Conservation (phyloP, 2,888 invertebrate species). For the Pollenia griseotomentosa region DNA sequence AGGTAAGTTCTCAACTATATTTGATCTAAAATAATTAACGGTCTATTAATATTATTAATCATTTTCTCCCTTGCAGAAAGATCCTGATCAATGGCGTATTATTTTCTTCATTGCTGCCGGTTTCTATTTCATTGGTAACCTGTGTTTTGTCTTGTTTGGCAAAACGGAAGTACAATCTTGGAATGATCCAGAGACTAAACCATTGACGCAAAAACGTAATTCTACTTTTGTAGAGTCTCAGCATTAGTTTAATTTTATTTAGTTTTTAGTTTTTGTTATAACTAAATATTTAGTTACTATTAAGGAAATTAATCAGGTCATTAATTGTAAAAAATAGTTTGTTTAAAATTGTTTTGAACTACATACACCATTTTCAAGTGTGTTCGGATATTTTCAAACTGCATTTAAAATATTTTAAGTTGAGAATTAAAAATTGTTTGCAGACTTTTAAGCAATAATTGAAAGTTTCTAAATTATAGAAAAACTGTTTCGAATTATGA, state of each 20-base stretch:
- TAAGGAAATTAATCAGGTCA: conserved; percentile 40
- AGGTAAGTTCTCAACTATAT: conserved; percentile 85
- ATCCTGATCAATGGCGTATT: conserved; percentile 88
- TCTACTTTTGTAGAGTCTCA: conserved; percentile 81
- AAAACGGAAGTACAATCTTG: conserved; percentile 88
- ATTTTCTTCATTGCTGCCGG: conserved; percentile 90
- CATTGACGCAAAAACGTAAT: conserved; percentile 75
- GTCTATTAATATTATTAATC: conserved; percentile 35
- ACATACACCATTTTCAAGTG: neutral
- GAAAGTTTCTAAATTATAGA: too few species aligned
- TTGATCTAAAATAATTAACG: neutral
- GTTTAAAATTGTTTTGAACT: neutral
- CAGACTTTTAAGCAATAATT: too few species aligned
- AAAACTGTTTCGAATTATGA: too few species aligned
- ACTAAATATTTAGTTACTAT: conserved; percentile 26
- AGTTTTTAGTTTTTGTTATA: conserved; percentile 16
- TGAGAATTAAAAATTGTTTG: too few species aligned
- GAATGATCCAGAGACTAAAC: conserved; percentile 85
- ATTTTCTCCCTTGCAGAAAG: conserved; percentile 85
- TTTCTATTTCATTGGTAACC: conserved; percentile 88
- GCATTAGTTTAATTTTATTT: conserved; percentile 75
- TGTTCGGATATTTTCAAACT: too few species aligned
- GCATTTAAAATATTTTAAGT: too few species aligned
- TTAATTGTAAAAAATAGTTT: conserved; percentile 23
- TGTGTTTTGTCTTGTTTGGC: conserved; percentile 89